A percentile compares a stretch with the other conserved stretches of the same genome.
These are phyloP conservation scores for Synergus itoensis DNA, from an alignment of 2,888 invertebrate species.

Conservation along the genomic window DNA sequence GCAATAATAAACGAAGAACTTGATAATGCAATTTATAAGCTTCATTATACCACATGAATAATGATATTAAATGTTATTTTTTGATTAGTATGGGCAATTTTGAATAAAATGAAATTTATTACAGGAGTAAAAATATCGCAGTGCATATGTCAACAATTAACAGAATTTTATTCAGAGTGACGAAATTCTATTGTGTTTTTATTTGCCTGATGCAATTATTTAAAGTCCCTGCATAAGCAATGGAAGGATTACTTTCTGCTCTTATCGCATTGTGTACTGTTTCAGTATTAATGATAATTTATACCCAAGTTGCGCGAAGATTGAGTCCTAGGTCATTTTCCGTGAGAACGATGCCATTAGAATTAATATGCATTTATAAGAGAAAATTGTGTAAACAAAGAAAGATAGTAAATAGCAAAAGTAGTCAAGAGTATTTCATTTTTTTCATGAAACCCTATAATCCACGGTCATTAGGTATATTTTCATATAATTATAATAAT, in stretches of 20 bases:
- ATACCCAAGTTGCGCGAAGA: neutral
- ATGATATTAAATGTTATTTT: neutral
- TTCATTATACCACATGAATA: neutral
- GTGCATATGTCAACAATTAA: neutral
- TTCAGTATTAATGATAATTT: neutral
- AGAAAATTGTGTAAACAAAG: neutral
- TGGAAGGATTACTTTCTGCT: neutral
- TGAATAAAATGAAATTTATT: neutral
- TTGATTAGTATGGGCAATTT: neutral
- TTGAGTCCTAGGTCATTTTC: neutral
- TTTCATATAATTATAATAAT: neutral
- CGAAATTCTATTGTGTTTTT: conserved; percentile 4
- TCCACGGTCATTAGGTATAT: neutral
- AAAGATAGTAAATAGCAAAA: neutral
- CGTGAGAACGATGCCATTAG: neutral
- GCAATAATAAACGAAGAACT: neutral
- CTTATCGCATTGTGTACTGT: neutral
- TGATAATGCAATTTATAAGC: neutral
- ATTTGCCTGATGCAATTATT: neutral
- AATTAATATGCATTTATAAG: neutral
- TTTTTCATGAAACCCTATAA: neutral
- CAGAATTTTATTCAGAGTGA: neutral
- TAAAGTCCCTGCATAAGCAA: neutral
- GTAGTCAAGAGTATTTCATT: neutral
- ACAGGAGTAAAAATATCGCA: neutral